These are phyloP conservation scores for Helarctos malayanus DNA, from an alignment of 2,797 vertebrate species.

Conservation along the genomic window DNA sequence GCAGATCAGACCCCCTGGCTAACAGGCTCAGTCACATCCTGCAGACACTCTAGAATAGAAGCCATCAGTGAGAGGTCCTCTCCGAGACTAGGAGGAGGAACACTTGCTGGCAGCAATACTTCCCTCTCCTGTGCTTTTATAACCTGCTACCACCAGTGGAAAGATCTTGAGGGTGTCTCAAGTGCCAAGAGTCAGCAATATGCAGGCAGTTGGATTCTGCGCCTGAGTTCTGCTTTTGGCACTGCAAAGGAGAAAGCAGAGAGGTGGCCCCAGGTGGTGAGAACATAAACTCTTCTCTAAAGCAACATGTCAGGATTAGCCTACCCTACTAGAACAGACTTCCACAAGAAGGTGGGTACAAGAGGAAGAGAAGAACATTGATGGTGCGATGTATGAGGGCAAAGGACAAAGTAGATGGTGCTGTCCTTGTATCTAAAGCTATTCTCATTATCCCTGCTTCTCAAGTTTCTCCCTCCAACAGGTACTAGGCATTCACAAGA, in stretches of 20 bases:
- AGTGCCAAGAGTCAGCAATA: neutral
- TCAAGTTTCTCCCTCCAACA: slow-evolving; percentile 7
- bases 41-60: neutral
- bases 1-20: neutral
- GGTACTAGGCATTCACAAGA: neutral
- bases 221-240: neutral
- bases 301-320: neutral
- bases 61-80: neutral
- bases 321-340: neutral
- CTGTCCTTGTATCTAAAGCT: neutral
- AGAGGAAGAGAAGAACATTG: neutral
- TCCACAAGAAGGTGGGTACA: neutral
- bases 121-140: neutral
- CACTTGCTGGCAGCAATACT: neutral
- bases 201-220: neutral
- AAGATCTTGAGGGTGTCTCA: neutral
- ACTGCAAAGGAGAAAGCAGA: neutral
- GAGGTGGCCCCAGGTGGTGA: neutral
- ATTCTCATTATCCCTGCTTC: neutral
- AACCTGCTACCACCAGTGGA: neutral
- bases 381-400: neutral
- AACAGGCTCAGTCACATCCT: neutral
- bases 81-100: neutral
- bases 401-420: neutral
- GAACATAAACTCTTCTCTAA: neutral